These are phyloP conservation scores for Rhabditoides inermis DNA, from an alignment of 2,888 invertebrate species.

Conservation along the genomic window DNA sequence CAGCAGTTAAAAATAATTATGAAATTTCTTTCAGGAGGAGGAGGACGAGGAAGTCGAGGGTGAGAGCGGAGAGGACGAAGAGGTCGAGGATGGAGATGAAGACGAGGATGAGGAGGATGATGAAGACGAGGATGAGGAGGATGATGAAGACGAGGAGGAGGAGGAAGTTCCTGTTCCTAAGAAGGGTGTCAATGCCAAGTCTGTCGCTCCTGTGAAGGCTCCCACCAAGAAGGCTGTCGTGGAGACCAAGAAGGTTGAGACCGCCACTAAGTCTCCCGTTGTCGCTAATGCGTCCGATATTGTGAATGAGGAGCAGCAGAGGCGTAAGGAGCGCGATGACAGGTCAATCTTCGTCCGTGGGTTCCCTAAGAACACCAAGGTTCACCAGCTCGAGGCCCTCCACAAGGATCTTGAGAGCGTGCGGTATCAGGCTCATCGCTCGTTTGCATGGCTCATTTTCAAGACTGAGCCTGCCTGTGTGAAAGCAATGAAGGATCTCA, in stretches of 20 bases:
- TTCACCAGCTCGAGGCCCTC: slow-evolving; percentile 9
- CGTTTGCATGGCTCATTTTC: slow-evolving; percentile 36
- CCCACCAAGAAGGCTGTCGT: background rate
- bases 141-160: slow-evolving; percentile 9
- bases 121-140: slow-evolving; percentile 14
- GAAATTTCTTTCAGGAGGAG: slow-evolving; percentile 5
- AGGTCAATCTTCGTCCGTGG: slow-evolving; percentile 36
- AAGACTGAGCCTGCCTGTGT: slow-evolving; percentile 25
- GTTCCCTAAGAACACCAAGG: slow-evolving; percentile 23
- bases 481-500: slow-evolving; percentile 12
- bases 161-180: background rate
- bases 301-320: slow-evolving; percentile 28
- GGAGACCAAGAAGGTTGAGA: slow-evolving; percentile 1
- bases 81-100: too few species aligned
- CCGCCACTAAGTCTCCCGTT: background rate
- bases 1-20: slow-evolving; percentile 12
- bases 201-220: slow-evolving; percentile 3
- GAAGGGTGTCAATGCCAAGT: background rate
- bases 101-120: slow-evolving; percentile 15
- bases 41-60: slow-evolving; percentile 12
- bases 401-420: slow-evolving; percentile 23
- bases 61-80: slow-evolving; percentile 4
- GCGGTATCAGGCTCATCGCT: slow-evolving; percentile 19
- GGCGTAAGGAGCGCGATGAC: slow-evolving; percentile 29
- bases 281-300: slow-evolving; percentile 9